These are phyloP conservation scores for Ameiurus melas DNA, from an alignment of 2,113 vertebrate species.

Conservation along the genomic window DNA sequence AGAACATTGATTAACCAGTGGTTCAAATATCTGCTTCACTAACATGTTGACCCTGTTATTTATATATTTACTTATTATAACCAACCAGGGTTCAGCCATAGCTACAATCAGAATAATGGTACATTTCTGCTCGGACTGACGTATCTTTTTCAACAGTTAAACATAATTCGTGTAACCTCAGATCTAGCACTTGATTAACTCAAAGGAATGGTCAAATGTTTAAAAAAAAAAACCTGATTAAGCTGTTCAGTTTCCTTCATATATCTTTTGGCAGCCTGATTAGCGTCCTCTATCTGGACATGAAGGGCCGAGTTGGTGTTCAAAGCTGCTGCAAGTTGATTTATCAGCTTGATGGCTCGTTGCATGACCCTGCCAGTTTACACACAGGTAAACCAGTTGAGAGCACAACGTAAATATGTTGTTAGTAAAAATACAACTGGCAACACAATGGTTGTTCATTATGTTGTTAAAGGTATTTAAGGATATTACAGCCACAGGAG, in stretches of 20 bases:
- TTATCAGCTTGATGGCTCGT: constrained; percentile 84
- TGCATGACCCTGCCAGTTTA: constrained; percentile 72
- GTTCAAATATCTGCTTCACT: too few relatives aligned
- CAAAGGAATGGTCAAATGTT: not conserved
- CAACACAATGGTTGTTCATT: not conserved
- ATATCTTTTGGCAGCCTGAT: constrained; percentile 80
- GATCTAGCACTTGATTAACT: not conserved
- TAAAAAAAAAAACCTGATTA: constrained; percentile 73
- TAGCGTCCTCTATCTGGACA: constrained; percentile 78
- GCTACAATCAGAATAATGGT: not conserved
- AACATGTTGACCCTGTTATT: too few relatives aligned
- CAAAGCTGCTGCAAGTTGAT: constrained; percentile 78
- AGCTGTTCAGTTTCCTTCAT: constrained; percentile 83
- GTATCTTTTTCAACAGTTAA: not conserved
- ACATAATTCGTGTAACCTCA: not conserved
- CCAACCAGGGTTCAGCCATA: not conserved
- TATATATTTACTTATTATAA: too few relatives aligned
- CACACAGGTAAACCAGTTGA: not conserved
- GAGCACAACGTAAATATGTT: not conserved
- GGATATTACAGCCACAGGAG: constrained; percentile 89
- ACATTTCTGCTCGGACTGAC: not conserved
- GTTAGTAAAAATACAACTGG: not conserved
- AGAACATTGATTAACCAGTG: too few relatives aligned
- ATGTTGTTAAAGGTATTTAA: not conserved
- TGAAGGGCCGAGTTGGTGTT: constrained; percentile 74